Percentiles rank a stretch among this genome's conserved stretches.
Evolutionary conservation across 2,797 vertebrate genomes (phyloP).

Genomic region (Oryzias sinensis): DNA sequence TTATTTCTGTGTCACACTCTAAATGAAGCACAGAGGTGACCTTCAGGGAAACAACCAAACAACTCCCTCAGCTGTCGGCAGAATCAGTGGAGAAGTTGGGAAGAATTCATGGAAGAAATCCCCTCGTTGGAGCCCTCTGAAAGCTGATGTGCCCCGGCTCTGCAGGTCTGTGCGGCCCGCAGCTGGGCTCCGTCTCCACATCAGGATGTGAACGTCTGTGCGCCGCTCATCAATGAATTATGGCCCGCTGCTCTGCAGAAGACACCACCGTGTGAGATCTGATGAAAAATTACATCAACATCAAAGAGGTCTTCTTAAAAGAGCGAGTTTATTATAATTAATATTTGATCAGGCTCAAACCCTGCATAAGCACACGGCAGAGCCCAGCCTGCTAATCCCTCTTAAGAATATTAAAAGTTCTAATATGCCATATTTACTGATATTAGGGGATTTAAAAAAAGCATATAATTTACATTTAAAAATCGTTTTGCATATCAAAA

Average conservation of each 20-base stretch:
- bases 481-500: slow-evolving; percentile 78
- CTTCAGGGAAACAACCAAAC: no score
- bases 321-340: slow-evolving; percentile 78
- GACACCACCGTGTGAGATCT: slow-evolving; percentile 66
- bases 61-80: no score
- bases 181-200: slow-evolving; percentile 26
- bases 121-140: no score
- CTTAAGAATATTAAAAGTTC: slow-evolving; percentile 72
- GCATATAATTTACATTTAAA: slow-evolving; percentile 78
- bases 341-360: slow-evolving; percentile 76
- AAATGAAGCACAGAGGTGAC: no score
- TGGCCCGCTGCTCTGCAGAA: slow-evolving; percentile 60
- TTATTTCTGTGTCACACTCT: no score
- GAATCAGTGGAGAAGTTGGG: no score
- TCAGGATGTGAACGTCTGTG: slow-evolving; percentile 42
- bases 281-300: slow-evolving; percentile 75
- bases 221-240: slow-evolving; percentile 77
- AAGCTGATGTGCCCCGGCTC: slow-evolving; percentile 4
- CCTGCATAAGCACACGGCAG: slow-evolving; percentile 69
- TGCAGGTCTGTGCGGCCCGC: slow-evolving; percentile 18
- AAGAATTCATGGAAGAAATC: no score
- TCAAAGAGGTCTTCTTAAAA: slow-evolving; percentile 77
- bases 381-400: slow-evolving; percentile 66
- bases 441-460: slow-evolving; percentile 77
- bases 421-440: slow-evolving; percentile 77